Evolutionary conservation across 2,113 vertebrate genomes (phyloP).

Genomic region (Brevimyrus niger): DNA sequence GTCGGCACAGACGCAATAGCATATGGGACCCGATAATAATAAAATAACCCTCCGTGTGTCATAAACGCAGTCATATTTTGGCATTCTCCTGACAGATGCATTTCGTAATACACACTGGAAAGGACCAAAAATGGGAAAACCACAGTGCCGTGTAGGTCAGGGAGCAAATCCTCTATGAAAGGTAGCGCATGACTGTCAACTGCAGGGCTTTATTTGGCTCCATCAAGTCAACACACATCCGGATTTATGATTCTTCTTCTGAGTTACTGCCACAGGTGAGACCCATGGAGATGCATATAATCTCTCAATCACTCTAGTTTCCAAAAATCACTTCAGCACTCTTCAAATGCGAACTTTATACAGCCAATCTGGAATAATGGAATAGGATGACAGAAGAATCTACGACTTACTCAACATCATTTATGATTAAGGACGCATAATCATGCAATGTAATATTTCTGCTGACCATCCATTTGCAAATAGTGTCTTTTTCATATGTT

Average conservation of each 20-base stretch:
- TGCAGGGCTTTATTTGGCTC: background rate
- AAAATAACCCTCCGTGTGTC: background rate
- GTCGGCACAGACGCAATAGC: background rate
- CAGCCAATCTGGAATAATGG: background rate
- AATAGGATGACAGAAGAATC: background rate
- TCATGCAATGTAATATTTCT: background rate
- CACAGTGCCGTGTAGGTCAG: background rate
- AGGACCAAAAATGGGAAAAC: background rate
- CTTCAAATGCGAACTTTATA: background rate
- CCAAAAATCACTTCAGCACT: background rate
- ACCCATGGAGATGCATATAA: background rate
- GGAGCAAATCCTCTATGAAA: background rate
- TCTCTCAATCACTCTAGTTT: background rate
- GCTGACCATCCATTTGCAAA: background rate
- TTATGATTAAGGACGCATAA: background rate
- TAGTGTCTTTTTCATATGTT: background rate
- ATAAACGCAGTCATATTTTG: background rate
- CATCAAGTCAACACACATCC: background rate
- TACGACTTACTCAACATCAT: background rate
- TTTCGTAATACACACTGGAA: background rate
- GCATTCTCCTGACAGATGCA: background rate
- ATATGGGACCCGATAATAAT: background rate
- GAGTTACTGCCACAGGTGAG: background rate
- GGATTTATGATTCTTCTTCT: background rate
- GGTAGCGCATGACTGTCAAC: background rate